Conservation (phyloP, 2,113 vertebrate genomes). For the Psittacula cyanocephala region DNA sequence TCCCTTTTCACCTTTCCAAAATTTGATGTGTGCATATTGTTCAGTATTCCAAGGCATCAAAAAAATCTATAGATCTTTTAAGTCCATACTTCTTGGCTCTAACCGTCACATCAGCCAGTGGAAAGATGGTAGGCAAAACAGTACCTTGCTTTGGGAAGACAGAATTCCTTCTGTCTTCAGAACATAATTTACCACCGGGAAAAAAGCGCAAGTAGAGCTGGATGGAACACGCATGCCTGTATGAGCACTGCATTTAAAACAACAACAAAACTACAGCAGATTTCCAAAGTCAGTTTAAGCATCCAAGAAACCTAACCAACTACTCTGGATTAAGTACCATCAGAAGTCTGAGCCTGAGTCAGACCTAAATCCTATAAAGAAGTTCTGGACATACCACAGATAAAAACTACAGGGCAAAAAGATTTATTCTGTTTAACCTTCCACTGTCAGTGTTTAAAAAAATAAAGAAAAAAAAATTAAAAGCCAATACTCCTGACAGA, state of each 20-base stretch:
- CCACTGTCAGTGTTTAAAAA: neutral
- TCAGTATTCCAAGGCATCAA: neutral
- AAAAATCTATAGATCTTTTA: neutral
- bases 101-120: neutral
- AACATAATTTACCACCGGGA: neutral
- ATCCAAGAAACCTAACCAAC: neutral
- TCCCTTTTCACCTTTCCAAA: neutral
- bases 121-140: neutral
- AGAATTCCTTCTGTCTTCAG: neutral
- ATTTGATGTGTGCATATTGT: neutral
- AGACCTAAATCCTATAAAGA: neutral
- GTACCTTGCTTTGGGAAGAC: neutral
- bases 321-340: neutral
- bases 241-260: neutral
- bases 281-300: neutral
- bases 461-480: neutral
- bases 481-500: neutral
- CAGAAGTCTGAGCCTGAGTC: neutral
- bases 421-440: neutral
- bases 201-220: neutral
- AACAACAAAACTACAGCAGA: neutral
- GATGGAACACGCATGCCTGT: neutral
- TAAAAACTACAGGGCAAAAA: neutral
- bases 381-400: neutral
- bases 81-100: neutral